Evolutionary conservation across 2,797 vertebrate genomes (phyloP).

Genomic region (Valencia hispanica): DNA sequence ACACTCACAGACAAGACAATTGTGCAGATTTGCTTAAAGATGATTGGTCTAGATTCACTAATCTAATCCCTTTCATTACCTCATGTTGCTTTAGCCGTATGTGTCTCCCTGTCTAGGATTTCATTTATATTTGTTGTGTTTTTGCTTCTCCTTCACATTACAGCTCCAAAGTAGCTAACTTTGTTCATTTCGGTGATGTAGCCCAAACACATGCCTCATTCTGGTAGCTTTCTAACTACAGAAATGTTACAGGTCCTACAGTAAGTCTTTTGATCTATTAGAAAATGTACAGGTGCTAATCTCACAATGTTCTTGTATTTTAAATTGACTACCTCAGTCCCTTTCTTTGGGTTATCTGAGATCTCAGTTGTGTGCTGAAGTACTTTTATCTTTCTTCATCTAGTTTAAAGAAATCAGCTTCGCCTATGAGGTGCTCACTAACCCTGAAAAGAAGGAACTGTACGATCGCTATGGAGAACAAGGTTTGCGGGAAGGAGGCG

Average conservation of each 20-base stretch:
- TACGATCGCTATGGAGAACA: conserved; percentile 98
- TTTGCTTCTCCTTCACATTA: too few relatives aligned
- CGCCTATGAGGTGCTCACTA: conserved; percentile 96
- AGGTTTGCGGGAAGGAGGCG: conserved; percentile 95
- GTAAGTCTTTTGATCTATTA: not conserved
- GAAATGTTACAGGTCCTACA: not conserved
- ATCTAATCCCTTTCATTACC: too few relatives aligned
- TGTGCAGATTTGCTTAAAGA: not conserved
- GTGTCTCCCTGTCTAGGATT: too few relatives aligned
- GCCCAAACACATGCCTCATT: not conserved
- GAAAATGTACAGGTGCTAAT: not conserved
- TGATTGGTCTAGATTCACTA: not conserved
- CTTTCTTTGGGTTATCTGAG: not conserved
- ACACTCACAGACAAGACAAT: not conserved
- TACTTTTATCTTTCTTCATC: conserved; percentile 13
- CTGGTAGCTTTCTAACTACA: not conserved
- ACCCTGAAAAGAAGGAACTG: conserved; percentile 95
- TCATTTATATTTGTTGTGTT: too few relatives aligned
- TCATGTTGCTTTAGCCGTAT: too few relatives aligned
- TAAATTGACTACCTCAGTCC: not conserved
- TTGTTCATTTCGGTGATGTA: not conserved
- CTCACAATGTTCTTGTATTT: not conserved
- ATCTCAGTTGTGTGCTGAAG: not conserved
- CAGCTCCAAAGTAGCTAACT: too few relatives aligned
- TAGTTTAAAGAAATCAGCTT: conserved; percentile 99